Conservation (phyloP, 2,888 invertebrate species). For the Tenthredo distinguenda region DNA sequence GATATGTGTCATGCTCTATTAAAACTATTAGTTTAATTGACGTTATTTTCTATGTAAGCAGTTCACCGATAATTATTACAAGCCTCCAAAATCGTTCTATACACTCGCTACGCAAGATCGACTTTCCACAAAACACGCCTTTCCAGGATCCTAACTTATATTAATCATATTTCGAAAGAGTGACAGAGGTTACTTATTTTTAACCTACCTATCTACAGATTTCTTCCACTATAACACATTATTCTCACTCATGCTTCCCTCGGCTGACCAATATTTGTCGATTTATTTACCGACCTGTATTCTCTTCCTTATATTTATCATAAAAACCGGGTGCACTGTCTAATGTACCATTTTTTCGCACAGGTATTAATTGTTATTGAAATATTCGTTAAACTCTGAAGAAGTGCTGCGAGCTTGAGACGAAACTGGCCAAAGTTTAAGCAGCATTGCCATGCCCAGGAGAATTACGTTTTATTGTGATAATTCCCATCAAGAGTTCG, state of each 20-base stretch:
- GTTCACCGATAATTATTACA: background rate
- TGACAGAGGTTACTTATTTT: constrained; percentile 43
- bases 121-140: background rate
- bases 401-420: background rate
- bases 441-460: constrained; percentile 43
- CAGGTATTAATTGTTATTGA: background rate
- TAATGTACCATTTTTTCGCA: background rate
- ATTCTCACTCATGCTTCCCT: background rate
- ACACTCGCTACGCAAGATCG: background rate
- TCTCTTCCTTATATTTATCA: background rate
- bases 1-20: constrained; percentile 31
- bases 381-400: background rate
- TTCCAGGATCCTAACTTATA: background rate
- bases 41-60: constrained; percentile 6
- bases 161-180: constrained; percentile 9
- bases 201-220: background rate
- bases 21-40: background rate
- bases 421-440: background rate
- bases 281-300: background rate
- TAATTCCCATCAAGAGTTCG: background rate
- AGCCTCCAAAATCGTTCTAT: background rate
- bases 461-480: constrained; percentile 13
- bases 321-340: background rate
- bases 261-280: background rate
- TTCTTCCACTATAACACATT: background rate